Base-by-base conservation (phyloP, 2,888 invertebrate species). In the Eupithecia pulchellata region DNA sequence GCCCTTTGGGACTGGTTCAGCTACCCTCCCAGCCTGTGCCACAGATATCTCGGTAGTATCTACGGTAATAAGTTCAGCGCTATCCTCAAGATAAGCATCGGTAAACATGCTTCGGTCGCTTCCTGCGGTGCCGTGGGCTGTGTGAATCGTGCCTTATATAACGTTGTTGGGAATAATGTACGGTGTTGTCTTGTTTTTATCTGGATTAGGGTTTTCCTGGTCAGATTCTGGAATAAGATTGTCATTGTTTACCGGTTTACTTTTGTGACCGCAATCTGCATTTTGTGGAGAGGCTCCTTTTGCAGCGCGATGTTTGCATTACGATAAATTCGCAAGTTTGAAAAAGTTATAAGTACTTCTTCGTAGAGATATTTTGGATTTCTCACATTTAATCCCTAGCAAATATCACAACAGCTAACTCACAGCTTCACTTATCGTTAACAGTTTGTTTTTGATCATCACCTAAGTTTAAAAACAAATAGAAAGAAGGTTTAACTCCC, bases 41-140 rank as follows among this genome's bases (percentile, higher is more conserved):
- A 70, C 69, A 71, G 64, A 72, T 73, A 75, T 65, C 70, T 77
- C 79, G 75, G 78, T 80, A 77, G 78, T 79, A 77, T 72, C 78
- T 75, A 75, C 77, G 74, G 76, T 76, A 77, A 78, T 78, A 73
- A 69, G 77, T 75, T 72, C 72, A 73, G 76, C 75, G 77, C 75
- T 62, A 76, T 75, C 75, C 67, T 65, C 67, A 69, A 76, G 84
- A 84, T 83, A 84, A 78, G 76, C 80, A 84, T 85, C 82, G 77
- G 79, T 81, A 83, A 85, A 85, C 81, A 82, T 78, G 77, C 69
- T 62, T 61, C 63, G 68, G 65, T 52, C 64, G 69, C 72, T 71
- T 75, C 71, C 73, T 68, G 73, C 68, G 69, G 70, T 58, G 47
- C 69, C 67, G 30, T 73, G 60, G 72, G 69, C 65, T 69, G 67